Evolutionary conservation across 92 coral and sea anemone genomes (phyloP).

Genomic region (Nematostella vectensis): DNA sequence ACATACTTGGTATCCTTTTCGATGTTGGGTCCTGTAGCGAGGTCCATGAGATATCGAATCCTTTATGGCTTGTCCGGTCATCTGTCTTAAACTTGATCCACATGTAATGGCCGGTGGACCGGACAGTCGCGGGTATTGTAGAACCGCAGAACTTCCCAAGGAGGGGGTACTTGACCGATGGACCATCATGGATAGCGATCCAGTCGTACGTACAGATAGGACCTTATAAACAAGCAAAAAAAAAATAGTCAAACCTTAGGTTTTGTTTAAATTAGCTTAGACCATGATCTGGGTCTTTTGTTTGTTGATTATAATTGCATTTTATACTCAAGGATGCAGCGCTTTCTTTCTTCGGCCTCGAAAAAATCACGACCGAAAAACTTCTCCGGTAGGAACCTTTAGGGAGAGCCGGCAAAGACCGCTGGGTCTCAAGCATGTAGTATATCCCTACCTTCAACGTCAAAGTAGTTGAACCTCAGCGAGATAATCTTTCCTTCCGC

Average conservation of each 20-base stretch:
- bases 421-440: neutral
- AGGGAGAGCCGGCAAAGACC: no score
- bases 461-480: slow-evolving; percentile 42
- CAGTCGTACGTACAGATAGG: slow-evolving; percentile 45
- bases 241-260: no score
- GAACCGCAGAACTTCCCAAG: slow-evolving; percentile 64
- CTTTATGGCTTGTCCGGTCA: slow-evolving; percentile 30
- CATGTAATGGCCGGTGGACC: slow-evolving; percentile 45
- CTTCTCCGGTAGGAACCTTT: no score
- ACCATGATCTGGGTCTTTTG: no score
- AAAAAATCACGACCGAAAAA: no score
- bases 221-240: no score
- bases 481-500: slow-evolving; percentile 37
- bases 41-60: slow-evolving; percentile 60
- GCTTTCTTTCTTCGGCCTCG: no score
- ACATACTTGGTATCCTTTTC: slow-evolving; percentile 1
- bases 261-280: no score
- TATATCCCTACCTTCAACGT: slow-evolving; percentile 48
- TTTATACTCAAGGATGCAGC: no score
- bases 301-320: no score
- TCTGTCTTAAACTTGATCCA: slow-evolving; percentile 58
- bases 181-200: slow-evolving; percentile 56
- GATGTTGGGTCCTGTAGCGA: slow-evolving; percentile 10
- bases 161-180: slow-evolving; percentile 36
- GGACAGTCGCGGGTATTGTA: slow-evolving; percentile 22